Base-by-base conservation (phyloP, 2,797 vertebrate species). In the Chrysocyon brachyurus region DNA sequence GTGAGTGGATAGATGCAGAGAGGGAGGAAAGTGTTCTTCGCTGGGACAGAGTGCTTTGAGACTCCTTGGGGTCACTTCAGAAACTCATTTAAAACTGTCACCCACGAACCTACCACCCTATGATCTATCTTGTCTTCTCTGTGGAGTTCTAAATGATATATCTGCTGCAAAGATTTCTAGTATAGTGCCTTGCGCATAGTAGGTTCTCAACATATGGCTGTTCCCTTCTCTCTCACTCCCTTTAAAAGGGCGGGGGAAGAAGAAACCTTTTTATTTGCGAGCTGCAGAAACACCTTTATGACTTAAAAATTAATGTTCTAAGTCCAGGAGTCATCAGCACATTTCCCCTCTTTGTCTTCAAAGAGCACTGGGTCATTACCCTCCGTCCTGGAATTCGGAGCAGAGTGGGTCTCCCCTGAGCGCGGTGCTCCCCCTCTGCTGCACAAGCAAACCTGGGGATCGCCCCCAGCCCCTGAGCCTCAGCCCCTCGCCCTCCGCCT, bases 221-320 rank as follows among this genome's bases (percentile, higher is more conserved):
- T 73, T 12, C 6, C 28, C 14, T 63, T 70, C 56, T 92, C 75
- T 98, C 97, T 95, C 77, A 96, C 93, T 96, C 83, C 85, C 84
- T 97, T 97, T 96, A 90, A 94, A 91, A 98, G 46, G 54, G 40
- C 7, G 40, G 40, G 40, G 40, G 40, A 10, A 40, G 70, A 90
- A 70, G 92, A 88, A 61, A 63, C 49, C 98, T 98, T 99, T 99
- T 99, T 99, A 99, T 99, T 99, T 98, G 98, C 98, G 68, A 98
- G 98, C 98, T 97, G 91, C 98, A 96, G 97, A 97, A 98, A 98
- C 98, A 98, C 98, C 97, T 95, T 97, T 97, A 97, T 97, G 95
- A 99, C 99, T 96, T 99, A 99, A 99, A 99, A 98, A 99, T 99
- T 98, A 98, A 99, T 98, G 97, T 54, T 97, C 54, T 95, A 88